Percentiles rank a stretch among this genome's conserved stretches.
Evolutionary conservation across 2,113 vertebrate species (phyloP).

Genomic region (Microtus pennsylvanicus): DNA sequence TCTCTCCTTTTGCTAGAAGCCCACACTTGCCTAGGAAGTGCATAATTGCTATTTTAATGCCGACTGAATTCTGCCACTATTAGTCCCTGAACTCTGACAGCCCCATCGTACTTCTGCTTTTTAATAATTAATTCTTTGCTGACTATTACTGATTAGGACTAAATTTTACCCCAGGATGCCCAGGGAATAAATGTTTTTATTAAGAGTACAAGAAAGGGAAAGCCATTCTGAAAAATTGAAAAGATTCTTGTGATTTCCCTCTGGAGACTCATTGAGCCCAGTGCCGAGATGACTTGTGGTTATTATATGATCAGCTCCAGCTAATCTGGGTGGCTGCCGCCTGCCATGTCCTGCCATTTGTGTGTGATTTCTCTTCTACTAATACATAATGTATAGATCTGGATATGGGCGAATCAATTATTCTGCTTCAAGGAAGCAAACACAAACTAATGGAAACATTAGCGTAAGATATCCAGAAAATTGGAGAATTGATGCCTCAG

Average conservation of each 20-base stretch:
- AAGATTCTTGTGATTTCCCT: conserved; percentile 70
- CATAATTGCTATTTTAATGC: conserved; percentile 41
- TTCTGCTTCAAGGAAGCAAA: conserved; percentile 65
- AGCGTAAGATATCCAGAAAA: conserved; percentile 46
- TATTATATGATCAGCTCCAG: conserved; percentile 78
- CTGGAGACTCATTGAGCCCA: conserved; percentile 67
- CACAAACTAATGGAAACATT: conserved; percentile 63
- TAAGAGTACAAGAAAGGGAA: conserved; percentile 72
- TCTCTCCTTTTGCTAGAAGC: neutral
- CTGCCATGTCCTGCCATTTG: conserved; percentile 67
- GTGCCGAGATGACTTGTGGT: conserved; percentile 67
- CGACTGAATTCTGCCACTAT: conserved; percentile 23
- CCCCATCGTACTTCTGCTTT: conserved; percentile 36
- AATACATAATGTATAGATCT: conserved; percentile 78
- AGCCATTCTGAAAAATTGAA: conserved; percentile 76
- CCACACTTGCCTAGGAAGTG: conserved; percentile 30
- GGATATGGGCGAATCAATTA: conserved; percentile 72
- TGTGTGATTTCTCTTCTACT: conserved; percentile 70
- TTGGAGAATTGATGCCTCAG: neutral
- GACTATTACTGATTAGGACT: conserved; percentile 71
- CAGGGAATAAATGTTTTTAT: conserved; percentile 77
- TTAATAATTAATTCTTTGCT: conserved; percentile 80
- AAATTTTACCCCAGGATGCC: conserved; percentile 72
- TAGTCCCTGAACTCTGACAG: conserved; percentile 54
- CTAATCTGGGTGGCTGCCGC: conserved; percentile 78